Evolutionary conservation across 2,888 invertebrate genomes (phyloP), one percentile per base, ranked within the genome.

Genomic region (Pomacea canaliculata): DNA sequence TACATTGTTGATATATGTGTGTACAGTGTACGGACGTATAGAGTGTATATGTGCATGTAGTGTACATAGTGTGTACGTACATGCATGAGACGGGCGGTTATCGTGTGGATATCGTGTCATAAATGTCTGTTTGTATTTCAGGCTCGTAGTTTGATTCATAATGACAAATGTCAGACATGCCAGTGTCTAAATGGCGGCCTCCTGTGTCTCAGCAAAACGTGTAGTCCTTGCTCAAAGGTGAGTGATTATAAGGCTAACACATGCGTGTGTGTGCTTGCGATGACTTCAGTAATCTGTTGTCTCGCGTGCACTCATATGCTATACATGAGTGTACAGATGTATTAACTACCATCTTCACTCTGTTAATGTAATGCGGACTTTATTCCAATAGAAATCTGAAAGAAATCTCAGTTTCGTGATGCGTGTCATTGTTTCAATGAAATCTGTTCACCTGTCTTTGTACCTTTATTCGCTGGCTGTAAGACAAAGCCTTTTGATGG

Each of bases 151-250:
- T 83, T 88, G 66, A 76, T 94, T 89, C 93, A 94, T 82, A 94
- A 94, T 65, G 93, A 93, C 16, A 93, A 94, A 80, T 97, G 97
- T 87, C 93, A 94, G 81, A 94, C 95, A 83, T 97, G 97, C 86
- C 92, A 94, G 67, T 97, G 97, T 88, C 93, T 85, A 65, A 83
- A 79, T 94, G 96, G 96, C 19, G 91, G 93, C 51, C 91, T 94
- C 0, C 92, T 93, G 83, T 97, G 97, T 88, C 92, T 92, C 67
- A 93, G 94, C 3, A 94, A 94, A 85, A 80, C 80, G 9, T 93
- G 96, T 85, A 93, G 94, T 76, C 90, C 92, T 2, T 96, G 96
- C 87, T 91, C 89, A 48, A 70, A 67, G 48, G 88, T 86, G 81
- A 81, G 82, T 79, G 18, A 63, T 16, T 23, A 27, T 19, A 63